These are phyloP conservation scores for Idaea biselata DNA, from an alignment of 2,888 invertebrate species.

Conservation along the genomic window DNA sequence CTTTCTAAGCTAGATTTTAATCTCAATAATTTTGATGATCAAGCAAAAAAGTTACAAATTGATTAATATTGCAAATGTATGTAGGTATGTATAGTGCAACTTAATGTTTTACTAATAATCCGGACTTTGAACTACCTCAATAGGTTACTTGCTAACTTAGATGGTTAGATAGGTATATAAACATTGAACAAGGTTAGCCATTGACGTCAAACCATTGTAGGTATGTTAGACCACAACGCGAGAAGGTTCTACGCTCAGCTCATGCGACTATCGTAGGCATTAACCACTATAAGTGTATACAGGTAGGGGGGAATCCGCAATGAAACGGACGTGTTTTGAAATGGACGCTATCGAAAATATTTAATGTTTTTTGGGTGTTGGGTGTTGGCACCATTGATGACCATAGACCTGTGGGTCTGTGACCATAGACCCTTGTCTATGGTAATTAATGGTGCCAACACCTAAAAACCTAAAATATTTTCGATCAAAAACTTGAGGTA, in stretches of 20 bases:
- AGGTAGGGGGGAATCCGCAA: no score
- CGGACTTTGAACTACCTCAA: neutral
- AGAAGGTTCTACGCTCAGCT: neutral
- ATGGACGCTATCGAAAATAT: no score
- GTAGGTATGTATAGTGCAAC: neutral
- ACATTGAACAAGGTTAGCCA: neutral
- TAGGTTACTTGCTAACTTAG: neutral
- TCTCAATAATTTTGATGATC: neutral
- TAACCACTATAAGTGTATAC: neutral
- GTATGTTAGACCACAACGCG: neutral
- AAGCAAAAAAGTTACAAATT: neutral
- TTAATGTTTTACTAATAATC: neutral
- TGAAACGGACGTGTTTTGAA: no score
- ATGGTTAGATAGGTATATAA: neutral
- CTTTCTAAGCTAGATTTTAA: neutral
- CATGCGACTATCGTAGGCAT: neutral
- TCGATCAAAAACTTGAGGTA: no score
- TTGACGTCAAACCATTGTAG: neutral
- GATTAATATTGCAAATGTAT: neutral
- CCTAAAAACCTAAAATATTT: no score
- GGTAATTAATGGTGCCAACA: no score
- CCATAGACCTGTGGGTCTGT: no score
- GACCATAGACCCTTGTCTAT: no score
- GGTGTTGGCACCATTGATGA: no score
- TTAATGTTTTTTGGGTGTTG: no score